These are phyloP conservation scores for Coptotermes formosanus DNA, from an alignment of 1,140 invertebrate genomes.

Conservation along the genomic window DNA sequence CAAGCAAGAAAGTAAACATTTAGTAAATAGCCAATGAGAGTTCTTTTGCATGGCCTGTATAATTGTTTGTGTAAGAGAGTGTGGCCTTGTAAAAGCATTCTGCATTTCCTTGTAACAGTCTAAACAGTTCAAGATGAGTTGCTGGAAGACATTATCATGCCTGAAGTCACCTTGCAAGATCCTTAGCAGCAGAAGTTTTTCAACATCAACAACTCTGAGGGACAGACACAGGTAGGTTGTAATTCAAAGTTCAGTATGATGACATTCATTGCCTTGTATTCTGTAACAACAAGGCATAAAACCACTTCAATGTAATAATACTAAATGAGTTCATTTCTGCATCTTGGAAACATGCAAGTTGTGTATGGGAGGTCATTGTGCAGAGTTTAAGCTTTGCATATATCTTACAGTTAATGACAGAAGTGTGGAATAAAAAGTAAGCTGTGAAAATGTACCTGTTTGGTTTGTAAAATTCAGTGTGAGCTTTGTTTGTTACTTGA, in stretches of 20 bases:
- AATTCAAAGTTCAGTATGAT: not conserved
- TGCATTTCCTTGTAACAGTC: not conserved
- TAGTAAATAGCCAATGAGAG: not conserved
- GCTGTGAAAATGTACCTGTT: no score
- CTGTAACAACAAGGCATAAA: no score
- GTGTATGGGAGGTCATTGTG: no score
- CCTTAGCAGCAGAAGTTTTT: not conserved
- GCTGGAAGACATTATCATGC: not conserved
- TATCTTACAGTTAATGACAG: no score
- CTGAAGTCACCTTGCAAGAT: not conserved
- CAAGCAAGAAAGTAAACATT: not conserved
- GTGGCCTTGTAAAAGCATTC: not conserved
- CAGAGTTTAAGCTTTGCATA: no score
- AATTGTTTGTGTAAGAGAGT: not conserved
- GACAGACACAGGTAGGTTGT: not conserved
- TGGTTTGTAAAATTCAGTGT: no score
- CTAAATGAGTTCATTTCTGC: no score
- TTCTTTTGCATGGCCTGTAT: not conserved
- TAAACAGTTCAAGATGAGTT: not conserved
- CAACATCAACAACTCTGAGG: not conserved
- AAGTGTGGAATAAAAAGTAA: no score
- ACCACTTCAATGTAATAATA: no score
- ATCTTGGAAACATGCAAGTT: no score
- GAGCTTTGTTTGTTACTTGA: no score
- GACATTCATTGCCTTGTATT: no score